These are phyloP conservation scores for Anthopleura xanthogrammica DNA, from an alignment of 92 coral and sea anemone species.

Conservation along the genomic window DNA sequence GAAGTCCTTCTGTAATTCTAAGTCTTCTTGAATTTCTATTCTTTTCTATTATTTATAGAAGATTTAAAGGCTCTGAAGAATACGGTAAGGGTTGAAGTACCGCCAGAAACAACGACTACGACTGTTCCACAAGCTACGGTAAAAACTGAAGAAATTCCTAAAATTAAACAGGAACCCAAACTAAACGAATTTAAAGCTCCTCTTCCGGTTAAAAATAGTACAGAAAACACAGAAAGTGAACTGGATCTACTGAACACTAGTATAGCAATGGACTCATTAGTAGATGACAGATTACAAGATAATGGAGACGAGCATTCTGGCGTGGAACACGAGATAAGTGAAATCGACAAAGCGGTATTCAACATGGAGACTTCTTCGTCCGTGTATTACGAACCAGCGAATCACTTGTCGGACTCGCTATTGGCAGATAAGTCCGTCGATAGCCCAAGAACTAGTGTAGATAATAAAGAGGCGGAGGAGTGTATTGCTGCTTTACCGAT, in stretches of 20 bases:
- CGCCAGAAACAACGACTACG: neutral
- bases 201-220: neutral
- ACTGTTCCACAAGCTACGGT: neutral
- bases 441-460: conserved; percentile 34
- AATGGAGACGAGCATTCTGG: conserved; percentile 7
- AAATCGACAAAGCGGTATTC: conserved; percentile 42
- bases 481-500: conserved; percentile 3
- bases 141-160: neutral
- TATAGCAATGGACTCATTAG: conserved; percentile 11
- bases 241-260: conserved; percentile 14
- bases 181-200: neutral
- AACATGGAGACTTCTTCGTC: conserved; percentile 43
- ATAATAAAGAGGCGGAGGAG: neutral
- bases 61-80: conserved; percentile 30
- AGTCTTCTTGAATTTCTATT: neutral
- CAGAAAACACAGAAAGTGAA: conserved; percentile 10
- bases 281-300: neutral
- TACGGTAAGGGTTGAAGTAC: conserved; percentile 6
- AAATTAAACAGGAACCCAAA: neutral
- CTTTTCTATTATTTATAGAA: conserved; percentile 19
- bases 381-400: neutral
- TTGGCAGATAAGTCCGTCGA: conserved; percentile 13
- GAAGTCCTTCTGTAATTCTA: neutral
- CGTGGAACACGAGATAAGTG: conserved; percentile 23
- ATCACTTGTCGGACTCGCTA: conserved; percentile 1